Conservation (phyloP, 2,113 vertebrate species). For the Sula dactylatra region DNA sequence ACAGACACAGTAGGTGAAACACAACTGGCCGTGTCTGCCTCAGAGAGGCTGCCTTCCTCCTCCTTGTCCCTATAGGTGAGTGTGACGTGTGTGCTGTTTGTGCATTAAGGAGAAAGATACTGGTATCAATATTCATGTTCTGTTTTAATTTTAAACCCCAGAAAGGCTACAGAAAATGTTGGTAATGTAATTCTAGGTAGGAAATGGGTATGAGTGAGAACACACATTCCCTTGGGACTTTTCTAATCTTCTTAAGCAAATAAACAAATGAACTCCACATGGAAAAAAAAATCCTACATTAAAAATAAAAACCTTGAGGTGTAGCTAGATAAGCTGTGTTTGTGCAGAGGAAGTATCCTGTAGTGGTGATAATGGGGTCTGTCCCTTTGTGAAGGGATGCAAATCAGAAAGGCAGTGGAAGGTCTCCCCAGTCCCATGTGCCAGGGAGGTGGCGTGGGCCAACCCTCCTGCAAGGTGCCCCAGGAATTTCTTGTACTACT, state of each 20-base stretch:
- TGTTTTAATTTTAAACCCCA: constrained; percentile 14
- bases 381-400: neutral
- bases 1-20: neutral
- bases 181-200: neutral
- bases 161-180: neutral
- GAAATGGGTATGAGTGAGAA: constrained; percentile 8
- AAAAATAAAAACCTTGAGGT: neutral
- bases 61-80: neutral
- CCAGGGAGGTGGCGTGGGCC: neutral
- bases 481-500: rapidly evolving
- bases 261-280: constrained; percentile 28
- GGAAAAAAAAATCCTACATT: neutral
- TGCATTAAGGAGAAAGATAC: neutral
- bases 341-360: neutral
- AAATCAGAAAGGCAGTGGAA: neutral
- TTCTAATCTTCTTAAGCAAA: constrained; percentile 30
- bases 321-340: neutral
- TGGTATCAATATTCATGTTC: constrained; percentile 4
- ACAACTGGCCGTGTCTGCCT: rapidly evolving
- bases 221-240: neutral
- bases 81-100: neutral
- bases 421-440: rapidly evolving
- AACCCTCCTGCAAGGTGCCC: neutral
- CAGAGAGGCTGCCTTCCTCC: neutral
- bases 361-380: neutral